Base-by-base conservation (phyloP, 2,797 vertebrate genomes). In the Sternarchorhynchus goeldii region DNA sequence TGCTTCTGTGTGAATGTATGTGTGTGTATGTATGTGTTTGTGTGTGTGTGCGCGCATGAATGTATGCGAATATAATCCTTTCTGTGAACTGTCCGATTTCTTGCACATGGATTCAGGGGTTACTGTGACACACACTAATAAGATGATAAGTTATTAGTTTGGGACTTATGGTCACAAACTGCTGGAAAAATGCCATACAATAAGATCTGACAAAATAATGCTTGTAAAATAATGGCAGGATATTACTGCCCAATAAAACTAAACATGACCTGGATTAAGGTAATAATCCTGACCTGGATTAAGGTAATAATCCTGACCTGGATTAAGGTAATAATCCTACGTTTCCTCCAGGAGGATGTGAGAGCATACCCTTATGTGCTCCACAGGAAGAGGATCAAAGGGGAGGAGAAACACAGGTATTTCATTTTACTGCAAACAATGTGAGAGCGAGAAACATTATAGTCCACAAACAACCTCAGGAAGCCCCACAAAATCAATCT, bases 301-400 rank as follows among this genome's bases (percentile, higher is more conserved):
- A 25, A 25, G 25, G 25, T 1, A 25, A 25, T 70, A 74, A 80
- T 39, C 78, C 57, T 41, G 73, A 75, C 53, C 39, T 39, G 59
- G 55, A 81, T 78, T 83, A 80, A 39, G 69, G 78, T 53, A 74
- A 80, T 80, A 75, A 75, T 80, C 78, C 73, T 64, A 64, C 70
- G 75, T 80, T 75, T 68, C 41, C 72, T 80, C 45, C 14, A 0
- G 17, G 78, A 69, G 74, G 72, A 75, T 5, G 73, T 71, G 58
- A 57, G 58, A 69, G 66, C 73, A 64, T 75, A 73, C 14, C 65
- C 18, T 64, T 20, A 6, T 65, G 14, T 64, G 78, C 62, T 8
- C 3, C 2, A 58, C 73, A 58, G 21, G 57, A 31, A 72, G 78
- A 20, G 56, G 25, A 73, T 59, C 20, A 41, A 21, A 14, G 56